Evolutionary conservation across 2,888 invertebrate species (phyloP).

Genomic region (Tyria jacobaeae): DNA sequence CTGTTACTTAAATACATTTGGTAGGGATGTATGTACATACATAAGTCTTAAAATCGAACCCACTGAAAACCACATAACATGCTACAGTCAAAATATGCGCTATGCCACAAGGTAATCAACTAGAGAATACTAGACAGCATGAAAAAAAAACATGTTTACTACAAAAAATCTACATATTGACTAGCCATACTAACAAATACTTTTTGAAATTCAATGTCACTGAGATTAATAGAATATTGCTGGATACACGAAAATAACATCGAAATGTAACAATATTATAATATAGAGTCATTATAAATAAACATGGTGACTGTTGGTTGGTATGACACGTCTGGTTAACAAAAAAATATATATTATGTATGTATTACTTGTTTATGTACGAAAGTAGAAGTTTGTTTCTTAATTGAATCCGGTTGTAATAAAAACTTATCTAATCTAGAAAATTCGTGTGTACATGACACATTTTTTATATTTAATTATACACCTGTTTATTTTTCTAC

Average conservation of each 20-base stretch:
- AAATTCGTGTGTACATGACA: conserved; percentile 54
- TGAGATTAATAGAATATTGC: conserved; percentile 4
- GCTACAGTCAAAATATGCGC: too few species aligned
- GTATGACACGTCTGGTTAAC: background rate
- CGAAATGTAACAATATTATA: conserved; percentile 1
- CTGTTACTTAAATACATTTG: too few species aligned
- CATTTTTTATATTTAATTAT: conserved; percentile 32
- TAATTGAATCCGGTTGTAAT: background rate
- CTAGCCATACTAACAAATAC: conserved; percentile 12
- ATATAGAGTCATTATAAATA: background rate
- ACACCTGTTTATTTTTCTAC: conserved; percentile 50
- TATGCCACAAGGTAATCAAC: too few species aligned
- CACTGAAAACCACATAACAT: too few species aligned
- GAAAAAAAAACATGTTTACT: background rate
- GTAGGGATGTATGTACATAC: too few species aligned
- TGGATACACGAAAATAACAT: conserved; percentile 9
- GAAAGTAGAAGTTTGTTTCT: background rate
- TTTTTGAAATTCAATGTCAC: conserved; percentile 18
- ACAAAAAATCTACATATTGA: conserved; percentile 1
- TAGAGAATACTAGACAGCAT: background rate
- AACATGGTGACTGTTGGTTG: background rate
- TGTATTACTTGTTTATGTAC: too few species aligned
- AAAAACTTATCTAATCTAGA: conserved; percentile 10
- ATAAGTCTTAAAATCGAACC: too few species aligned
- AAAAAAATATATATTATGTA: too few species aligned